Conservation (phyloP, 2,888 invertebrate species). For the Lordiphosa andalusiaca region DNA sequence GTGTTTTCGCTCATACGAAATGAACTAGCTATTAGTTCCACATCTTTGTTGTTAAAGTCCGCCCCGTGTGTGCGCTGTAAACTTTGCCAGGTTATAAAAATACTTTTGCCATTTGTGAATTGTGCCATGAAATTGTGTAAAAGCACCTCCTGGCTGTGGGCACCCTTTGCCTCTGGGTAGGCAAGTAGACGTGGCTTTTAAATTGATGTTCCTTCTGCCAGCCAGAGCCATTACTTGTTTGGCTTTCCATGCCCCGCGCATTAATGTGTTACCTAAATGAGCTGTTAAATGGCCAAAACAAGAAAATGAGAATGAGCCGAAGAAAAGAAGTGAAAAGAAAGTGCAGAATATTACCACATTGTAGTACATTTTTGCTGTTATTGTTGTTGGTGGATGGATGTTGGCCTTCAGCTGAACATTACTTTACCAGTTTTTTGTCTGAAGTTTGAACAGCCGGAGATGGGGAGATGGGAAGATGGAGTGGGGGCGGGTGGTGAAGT, state of each 20-base stretch:
- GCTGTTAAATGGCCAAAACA: slow-evolving; percentile 32
- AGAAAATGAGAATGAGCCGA: slow-evolving; percentile 4
- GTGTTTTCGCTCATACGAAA: too few species aligned
- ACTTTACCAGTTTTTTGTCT: slow-evolving; percentile 10
- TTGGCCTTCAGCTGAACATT: slow-evolving; percentile 23
- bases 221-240: neutral
- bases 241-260: slow-evolving; percentile 1
- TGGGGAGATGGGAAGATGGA: too few species aligned
- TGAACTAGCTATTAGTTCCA: too few species aligned
- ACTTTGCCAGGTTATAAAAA: too few species aligned
- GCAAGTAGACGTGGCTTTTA: too few species aligned
- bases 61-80: too few species aligned
- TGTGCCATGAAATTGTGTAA: too few species aligned
- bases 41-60: too few species aligned
- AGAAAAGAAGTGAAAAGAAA: slow-evolving; percentile 5
- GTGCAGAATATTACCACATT: slow-evolving; percentile 38
- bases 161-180: too few species aligned
- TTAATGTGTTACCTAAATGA: slow-evolving; percentile 37
- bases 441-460: slow-evolving; percentile 4
- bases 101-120: too few species aligned
- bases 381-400: slow-evolving; percentile 33
- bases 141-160: too few species aligned
- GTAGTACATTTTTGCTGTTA: slow-evolving; percentile 29
- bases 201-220: slow-evolving; percentile 1
- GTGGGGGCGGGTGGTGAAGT: neutral